These are phyloP conservation scores for Andrena cerasifolii DNA, from an alignment of 1,140 invertebrate genomes.

Conservation along the genomic window DNA sequence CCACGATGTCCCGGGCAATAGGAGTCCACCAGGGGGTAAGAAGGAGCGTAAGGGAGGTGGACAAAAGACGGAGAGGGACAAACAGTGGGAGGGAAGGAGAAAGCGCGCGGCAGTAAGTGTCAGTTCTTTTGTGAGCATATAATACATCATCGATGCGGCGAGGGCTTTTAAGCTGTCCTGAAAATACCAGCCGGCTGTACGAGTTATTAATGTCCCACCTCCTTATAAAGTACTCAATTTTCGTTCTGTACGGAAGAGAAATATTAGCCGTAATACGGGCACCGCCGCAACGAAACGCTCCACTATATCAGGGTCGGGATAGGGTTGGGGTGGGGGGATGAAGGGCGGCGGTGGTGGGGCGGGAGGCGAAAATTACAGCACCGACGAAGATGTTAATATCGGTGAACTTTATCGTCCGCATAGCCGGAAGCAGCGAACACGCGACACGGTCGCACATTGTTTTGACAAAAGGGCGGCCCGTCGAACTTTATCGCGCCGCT, in stretches of 20 bases:
- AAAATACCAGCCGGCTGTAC: conserved; percentile 62
- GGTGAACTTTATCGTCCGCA: conserved; percentile 61
- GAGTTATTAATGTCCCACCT: conserved; percentile 66
- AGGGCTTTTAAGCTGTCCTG: conserved; percentile 66
- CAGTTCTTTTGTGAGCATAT: conserved; percentile 64
- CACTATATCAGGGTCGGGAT: conserved; percentile 63
- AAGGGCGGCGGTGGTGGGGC: too few relatives aligned
- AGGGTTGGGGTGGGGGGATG: too few relatives aligned
- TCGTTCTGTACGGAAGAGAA: conserved; percentile 69
- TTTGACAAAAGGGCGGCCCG: conserved; percentile 55
- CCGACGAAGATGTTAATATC: conserved; percentile 72
- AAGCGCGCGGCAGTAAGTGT: conserved; percentile 45
- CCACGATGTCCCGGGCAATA: conserved; percentile 1
- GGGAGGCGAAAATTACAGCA: conserved; percentile 65
- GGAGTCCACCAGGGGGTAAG: not conserved
- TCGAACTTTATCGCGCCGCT: conserved; percentile 53
- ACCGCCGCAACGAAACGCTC: conserved; percentile 62
- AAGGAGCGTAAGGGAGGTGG: not conserved
- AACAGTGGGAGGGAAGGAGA: not conserved
- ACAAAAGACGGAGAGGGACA: not conserved
- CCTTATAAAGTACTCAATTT: conserved; percentile 76
- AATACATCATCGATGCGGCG: conserved; percentile 67
- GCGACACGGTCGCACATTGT: conserved; percentile 40
- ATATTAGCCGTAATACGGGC: conserved; percentile 72
- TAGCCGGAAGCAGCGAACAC: conserved; percentile 6